Conservation (phyloP, 2,113 vertebrate genomes). For the Geococcyx californianus region DNA sequence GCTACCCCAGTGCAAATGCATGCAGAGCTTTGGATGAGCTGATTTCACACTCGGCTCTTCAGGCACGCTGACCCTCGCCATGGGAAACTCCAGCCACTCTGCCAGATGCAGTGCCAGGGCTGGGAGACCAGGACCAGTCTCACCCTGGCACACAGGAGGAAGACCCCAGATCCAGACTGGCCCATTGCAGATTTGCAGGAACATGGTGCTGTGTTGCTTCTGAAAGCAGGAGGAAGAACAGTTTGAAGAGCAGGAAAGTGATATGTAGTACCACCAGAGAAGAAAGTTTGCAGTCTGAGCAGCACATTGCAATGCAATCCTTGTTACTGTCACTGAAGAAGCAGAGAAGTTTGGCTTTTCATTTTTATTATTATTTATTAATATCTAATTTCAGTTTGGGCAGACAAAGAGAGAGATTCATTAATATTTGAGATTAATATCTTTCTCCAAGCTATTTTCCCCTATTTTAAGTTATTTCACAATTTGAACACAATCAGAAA, state of each 20-base stretch:
- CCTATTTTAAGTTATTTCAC: background rate
- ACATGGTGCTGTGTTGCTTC: fast-evolving
- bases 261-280: background rate
- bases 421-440: background rate
- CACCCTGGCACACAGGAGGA: background rate
- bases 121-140: background rate
- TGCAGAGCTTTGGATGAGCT: background rate
- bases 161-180: background rate
- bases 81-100: background rate
- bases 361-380: background rate
- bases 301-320: background rate
- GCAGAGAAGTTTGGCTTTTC: background rate
- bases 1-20: background rate
- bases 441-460: background rate
- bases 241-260: background rate
- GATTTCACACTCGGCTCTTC: background rate
- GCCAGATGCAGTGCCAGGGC: background rate
- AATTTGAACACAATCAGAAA: background rate
- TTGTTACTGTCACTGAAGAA: background rate
- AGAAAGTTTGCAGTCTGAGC: background rate
- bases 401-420: background rate
- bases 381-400: background rate
- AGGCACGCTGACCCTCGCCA: background rate
- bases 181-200: fast-evolving
- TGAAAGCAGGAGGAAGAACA: background rate